Evolutionary conservation across 2,113 vertebrate species (phyloP).

Genomic region (Corythornis cristatus): DNA sequence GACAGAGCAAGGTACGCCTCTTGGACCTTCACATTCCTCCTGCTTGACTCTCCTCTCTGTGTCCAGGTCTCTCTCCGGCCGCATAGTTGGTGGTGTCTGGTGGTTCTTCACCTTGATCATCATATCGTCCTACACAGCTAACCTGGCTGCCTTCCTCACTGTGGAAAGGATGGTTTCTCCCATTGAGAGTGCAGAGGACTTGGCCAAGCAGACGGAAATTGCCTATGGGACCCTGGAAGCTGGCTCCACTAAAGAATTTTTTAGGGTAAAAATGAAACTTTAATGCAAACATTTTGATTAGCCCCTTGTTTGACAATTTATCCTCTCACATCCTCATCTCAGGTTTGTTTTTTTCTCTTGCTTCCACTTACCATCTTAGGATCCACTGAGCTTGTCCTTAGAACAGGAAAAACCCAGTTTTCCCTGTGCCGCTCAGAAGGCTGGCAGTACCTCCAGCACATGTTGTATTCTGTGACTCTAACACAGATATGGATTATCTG

Average conservation of each 20-base stretch:
- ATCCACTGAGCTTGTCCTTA: neutral
- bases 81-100: slow-evolving; percentile 98
- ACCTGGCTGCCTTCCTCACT: slow-evolving; percentile 97
- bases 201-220: slow-evolving; percentile 98
- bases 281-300: neutral
- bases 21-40: neutral
- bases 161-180: slow-evolving; percentile 99
- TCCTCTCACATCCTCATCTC: neutral
- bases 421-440: neutral
- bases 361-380: neutral
- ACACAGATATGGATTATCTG: neutral
- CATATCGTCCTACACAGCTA: slow-evolving; percentile 98
- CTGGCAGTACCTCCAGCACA: neutral
- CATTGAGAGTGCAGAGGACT: slow-evolving; percentile 97
- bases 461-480: neutral
- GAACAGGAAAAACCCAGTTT: neutral
- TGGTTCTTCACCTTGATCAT: slow-evolving; percentile 99
- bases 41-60: slow-evolving; percentile 33
- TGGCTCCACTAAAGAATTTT: slow-evolving; percentile 98
- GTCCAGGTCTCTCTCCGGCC: slow-evolving; percentile 92
- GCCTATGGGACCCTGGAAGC: slow-evolving; percentile 96
- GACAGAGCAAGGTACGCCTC: neutral
- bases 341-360: neutral
- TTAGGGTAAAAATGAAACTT: slow-evolving; percentile 83
- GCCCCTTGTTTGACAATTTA: neutral